Conservation (phyloP, 2,888 invertebrate species). For the Pristionchus mayeri region DNA sequence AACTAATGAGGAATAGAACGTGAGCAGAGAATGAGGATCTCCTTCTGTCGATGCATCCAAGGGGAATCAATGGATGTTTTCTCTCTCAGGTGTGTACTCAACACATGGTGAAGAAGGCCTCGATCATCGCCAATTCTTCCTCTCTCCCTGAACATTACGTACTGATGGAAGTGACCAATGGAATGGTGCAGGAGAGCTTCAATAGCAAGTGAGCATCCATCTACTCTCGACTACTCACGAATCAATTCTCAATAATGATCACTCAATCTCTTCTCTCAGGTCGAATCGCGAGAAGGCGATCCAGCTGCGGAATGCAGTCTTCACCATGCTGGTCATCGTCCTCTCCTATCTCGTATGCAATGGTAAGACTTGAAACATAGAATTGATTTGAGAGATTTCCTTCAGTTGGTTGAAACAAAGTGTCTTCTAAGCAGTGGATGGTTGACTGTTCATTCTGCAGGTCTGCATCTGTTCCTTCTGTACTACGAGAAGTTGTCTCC, state of each 20-base stretch:
- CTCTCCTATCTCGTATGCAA: constrained; percentile 65
- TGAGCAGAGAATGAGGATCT: too few species aligned
- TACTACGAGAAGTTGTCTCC: constrained; percentile 46
- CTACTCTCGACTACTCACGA: not conserved
- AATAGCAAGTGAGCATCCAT: constrained; percentile 40
- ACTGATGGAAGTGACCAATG: constrained; percentile 47
- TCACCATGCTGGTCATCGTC: constrained; percentile 66
- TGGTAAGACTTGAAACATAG: constrained; percentile 49
- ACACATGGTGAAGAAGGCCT: constrained; percentile 49
- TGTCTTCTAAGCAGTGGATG: too few species aligned
- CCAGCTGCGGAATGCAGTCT: constrained; percentile 66
- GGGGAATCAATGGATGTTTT: not conserved
- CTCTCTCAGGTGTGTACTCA: constrained; percentile 49
- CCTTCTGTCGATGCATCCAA: too few species aligned
- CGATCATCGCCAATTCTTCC: constrained; percentile 33
- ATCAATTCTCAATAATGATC: not conserved
- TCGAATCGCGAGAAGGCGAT: constrained; percentile 60
- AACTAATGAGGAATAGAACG: too few species aligned
- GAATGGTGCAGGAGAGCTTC: constrained; percentile 48
- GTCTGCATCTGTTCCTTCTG: constrained; percentile 44
- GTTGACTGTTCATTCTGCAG: not conserved
- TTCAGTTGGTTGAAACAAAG: too few species aligned
- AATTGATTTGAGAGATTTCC: too few species aligned
- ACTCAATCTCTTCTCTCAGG: constrained; percentile 52
- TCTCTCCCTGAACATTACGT: constrained; percentile 50